Conservation (phyloP, 1,140 invertebrate species). For the Gerris buenoi region DNA sequence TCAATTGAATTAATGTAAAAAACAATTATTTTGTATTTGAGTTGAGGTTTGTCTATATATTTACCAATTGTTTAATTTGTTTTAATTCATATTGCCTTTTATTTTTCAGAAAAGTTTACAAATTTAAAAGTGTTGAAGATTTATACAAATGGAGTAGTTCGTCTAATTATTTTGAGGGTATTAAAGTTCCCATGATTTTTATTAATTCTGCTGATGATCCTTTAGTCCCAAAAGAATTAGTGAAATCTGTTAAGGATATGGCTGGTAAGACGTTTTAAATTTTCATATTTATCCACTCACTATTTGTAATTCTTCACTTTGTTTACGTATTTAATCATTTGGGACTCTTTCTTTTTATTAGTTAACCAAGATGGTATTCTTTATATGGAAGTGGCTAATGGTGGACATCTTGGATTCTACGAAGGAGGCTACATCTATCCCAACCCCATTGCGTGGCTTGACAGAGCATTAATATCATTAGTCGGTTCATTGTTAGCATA, state of each 20-base stretch:
- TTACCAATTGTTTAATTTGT: no score
- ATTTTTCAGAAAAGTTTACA: conserved; percentile 45
- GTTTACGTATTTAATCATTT: no score
- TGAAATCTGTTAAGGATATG: conserved; percentile 53
- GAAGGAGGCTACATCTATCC: conserved; percentile 72
- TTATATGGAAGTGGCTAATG: conserved; percentile 69
- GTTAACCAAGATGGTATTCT: conserved; percentile 26
- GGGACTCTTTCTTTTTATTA: background rate
- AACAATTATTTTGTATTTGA: no score
- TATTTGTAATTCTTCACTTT: no score
- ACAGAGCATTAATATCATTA: conserved; percentile 59
- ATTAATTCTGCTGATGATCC: conserved; percentile 81
- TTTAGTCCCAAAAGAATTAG: conserved; percentile 57
- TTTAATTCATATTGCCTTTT: no score
- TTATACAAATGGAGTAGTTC: conserved; percentile 72
- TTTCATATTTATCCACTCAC: no score
- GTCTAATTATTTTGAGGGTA: conserved; percentile 54
- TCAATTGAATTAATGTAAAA: no score
- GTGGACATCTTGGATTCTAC: conserved; percentile 84
- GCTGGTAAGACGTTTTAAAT: conserved; percentile 45
- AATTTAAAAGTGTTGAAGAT: conserved; percentile 58
- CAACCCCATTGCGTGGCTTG: conserved; percentile 77
- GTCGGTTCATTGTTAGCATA: conserved; percentile 34
- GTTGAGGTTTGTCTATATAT: background rate
- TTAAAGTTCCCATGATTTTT: conserved; percentile 71